These are phyloP conservation scores for Ciona savignyi DNA, from an alignment of 23 tunicate genomes.

Conservation along the genomic window DNA sequence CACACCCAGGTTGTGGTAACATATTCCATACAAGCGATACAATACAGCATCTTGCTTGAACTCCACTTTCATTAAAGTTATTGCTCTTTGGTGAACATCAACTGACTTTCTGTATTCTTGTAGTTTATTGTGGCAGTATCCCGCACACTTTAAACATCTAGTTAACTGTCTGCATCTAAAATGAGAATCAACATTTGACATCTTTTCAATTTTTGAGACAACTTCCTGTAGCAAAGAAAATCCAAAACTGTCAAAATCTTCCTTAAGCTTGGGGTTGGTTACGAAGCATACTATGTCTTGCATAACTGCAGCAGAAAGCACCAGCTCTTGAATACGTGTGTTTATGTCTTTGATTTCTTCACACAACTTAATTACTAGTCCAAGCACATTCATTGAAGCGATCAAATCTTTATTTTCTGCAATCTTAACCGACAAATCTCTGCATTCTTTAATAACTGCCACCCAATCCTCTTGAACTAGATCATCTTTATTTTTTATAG, in stretches of 20 bases:
- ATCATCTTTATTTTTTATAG: background rate
- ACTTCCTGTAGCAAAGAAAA: background rate
- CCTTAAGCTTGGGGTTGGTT: background rate
- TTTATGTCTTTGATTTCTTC: background rate
- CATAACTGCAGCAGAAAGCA: background rate
- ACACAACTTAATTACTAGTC: background rate
- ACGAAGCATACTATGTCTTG: background rate
- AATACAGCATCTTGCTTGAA: background rate
- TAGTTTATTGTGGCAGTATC: background rate
- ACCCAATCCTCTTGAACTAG: background rate
- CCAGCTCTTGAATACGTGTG: background rate
- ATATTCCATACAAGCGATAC: background rate
- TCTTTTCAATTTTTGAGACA: background rate
- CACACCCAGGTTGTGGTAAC: background rate
- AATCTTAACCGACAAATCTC: background rate
- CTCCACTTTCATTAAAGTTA: background rate
- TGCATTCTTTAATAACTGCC: background rate
- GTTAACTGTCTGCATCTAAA: background rate
- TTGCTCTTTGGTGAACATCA: background rate
- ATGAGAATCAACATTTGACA: background rate
- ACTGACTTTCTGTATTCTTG: background rate
- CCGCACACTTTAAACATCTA: background rate
- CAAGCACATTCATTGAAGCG: background rate
- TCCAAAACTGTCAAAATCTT: background rate
- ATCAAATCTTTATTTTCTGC: background rate